phyloP scores from a whole-genome alignment of 2,113 vertebrate species.

The Anoplopoma fimbria region DNA sequence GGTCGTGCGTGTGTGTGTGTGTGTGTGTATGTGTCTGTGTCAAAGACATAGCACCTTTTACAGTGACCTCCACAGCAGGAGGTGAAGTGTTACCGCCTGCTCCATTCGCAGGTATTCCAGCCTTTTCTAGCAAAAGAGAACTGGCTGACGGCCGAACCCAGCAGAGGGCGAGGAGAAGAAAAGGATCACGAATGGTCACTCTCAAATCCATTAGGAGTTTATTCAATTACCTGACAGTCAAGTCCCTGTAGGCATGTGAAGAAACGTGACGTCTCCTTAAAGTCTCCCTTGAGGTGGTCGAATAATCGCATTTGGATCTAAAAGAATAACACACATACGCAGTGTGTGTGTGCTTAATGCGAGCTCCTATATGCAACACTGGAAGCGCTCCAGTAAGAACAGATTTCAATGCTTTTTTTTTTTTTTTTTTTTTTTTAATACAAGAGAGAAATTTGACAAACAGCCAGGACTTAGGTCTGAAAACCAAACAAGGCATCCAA shows the following conservation, averaged over 20 bases:
- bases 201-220: slow-evolving; percentile 39
- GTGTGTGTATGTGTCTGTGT: slow-evolving; percentile 3
- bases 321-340: slow-evolving; percentile 14
- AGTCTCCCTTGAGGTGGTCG: slow-evolving; percentile 22
- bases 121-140: slow-evolving; percentile 2
- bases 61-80: slow-evolving; percentile 53
- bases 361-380: slow-evolving; percentile 21
- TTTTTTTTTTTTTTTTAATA: too few relatives aligned
- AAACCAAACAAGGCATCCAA: slow-evolving; percentile 50
- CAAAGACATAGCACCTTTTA: slow-evolving; percentile 46
- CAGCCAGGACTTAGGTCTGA: slow-evolving; percentile 35
- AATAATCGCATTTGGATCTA: slow-evolving; percentile 33
- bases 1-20: too few relatives aligned
- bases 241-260: slow-evolving; percentile 28
- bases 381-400: slow-evolving; percentile 24
- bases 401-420: slow-evolving; percentile 39
- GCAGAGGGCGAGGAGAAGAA: background rate
- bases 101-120: slow-evolving; percentile 38
- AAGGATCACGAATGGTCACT: slow-evolving; percentile 40
- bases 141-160: slow-evolving; percentile 27
- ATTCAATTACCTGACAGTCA: slow-evolving; percentile 55
- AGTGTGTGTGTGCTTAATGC: slow-evolving; percentile 4
- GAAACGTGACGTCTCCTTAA: slow-evolving; percentile 11
- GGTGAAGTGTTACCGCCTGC: background rate
- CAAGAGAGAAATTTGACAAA: slow-evolving; percentile 29